Base-by-base conservation (phyloP, 2,888 invertebrate genomes). In the Cheiracanthium punctorium region DNA sequence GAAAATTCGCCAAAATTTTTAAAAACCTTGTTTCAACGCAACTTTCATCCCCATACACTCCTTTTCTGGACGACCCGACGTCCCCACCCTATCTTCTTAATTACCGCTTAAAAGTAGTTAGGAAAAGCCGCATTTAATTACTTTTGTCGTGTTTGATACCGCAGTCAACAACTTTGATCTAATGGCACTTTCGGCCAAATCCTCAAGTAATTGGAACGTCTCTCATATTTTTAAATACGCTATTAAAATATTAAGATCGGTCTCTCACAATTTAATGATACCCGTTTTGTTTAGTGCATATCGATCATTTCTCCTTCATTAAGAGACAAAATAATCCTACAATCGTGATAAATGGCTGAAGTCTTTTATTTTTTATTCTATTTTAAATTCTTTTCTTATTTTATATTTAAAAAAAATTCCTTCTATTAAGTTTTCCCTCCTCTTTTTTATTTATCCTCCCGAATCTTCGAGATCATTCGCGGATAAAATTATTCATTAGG, bases 401-500 rank as follows among this genome's bases (percentile, higher is more conserved):
- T 69, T 29, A 14, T 12, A n/a, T 20, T 33, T 69, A 69, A 33
- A 69, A 30, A 69, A 69, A 33, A 33, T 37, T 29, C 33, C 69
- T 33, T 30, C 69, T 33, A 69, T 69, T 69, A 69, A 69, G 37
- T 37, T 69, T 69, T 67, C 14, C 64, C n/a, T 30, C 33, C n/a
- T 20, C 24, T 58, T n/a, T n/a, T 58, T 58, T 58, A 58, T 58
- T 69, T 37, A 24, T 24, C 20, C 69, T 37, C n/a, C 33, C 33
- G 12, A 33, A 69, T 69, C 69, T 69, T 0, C 20, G 5, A 33
- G 69, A 69, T 69, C 69, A 20, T 69, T 69, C 33, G 69, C 28
- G 69, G 69, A 33, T 69, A 69, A 69, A 69, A 69, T 69, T 69
- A 69, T 69, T 20, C 69, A 69, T 69, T 69, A 69, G 37, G 33